These are phyloP conservation scores for Leucosticte australis DNA, from an alignment of 2,113 vertebrate genomes.

Conservation along the genomic window DNA sequence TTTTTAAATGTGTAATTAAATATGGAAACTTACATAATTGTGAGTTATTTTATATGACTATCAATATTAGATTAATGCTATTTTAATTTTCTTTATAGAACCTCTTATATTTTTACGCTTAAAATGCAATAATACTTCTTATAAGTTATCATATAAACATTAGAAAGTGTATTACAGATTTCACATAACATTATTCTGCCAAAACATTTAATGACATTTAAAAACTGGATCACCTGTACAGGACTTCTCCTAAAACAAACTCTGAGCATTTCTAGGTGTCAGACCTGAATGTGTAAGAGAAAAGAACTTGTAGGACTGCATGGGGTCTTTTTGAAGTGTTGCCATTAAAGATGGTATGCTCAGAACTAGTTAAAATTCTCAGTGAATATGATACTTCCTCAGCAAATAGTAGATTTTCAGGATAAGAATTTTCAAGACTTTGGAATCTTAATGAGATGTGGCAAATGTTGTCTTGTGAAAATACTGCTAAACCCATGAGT, in stretches of 20 bases:
- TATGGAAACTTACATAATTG: constrained; percentile 53
- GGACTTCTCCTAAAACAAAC: neutral
- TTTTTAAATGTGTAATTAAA: constrained; percentile 73
- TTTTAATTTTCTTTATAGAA: constrained; percentile 65
- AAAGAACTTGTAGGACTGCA: neutral
- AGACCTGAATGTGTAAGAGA: neutral
- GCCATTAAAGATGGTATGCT: neutral
- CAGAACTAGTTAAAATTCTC: neutral
- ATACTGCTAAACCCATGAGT: neutral
- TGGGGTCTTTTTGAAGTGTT: neutral
- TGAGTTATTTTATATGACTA: constrained; percentile 63
- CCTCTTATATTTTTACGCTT: constrained; percentile 65
- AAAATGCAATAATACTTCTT: constrained; percentile 62
- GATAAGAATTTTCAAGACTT: neutral
- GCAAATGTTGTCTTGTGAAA: neutral
- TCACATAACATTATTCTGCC: neutral
- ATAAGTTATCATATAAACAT: constrained; percentile 2
- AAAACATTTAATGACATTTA: neutral
- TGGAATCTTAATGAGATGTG: neutral
- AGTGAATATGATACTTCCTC: neutral
- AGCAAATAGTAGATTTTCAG: neutral
- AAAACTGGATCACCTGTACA: neutral
- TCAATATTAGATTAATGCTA: constrained; percentile 52
- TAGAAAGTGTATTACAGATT: neutral
- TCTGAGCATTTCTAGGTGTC: neutral